Evolutionary conservation across 2,888 invertebrate genomes (phyloP).

Genomic region (Ptychoptera albimana): DNA sequence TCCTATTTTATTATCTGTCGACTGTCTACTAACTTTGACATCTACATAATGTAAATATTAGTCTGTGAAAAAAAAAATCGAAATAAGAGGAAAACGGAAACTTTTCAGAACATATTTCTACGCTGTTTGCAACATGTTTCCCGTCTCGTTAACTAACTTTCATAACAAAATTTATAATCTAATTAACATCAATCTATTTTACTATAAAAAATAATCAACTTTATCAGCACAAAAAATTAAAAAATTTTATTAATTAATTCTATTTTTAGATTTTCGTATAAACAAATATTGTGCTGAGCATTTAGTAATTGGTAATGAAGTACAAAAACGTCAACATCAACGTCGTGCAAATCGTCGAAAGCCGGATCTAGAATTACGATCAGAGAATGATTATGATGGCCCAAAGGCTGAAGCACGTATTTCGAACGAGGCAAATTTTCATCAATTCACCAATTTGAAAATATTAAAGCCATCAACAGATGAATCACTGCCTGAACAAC

Average conservation of each 20-base stretch:
- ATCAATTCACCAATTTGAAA: slow-evolving; percentile 14
- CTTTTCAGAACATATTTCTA: no score
- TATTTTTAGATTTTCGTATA: slow-evolving; percentile 33
- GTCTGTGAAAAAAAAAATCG: no score
- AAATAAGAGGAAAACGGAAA: no score
- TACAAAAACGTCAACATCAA: slow-evolving; percentile 15
- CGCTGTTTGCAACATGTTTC: no score
- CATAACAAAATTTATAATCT: no score
- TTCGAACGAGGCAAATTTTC: slow-evolving; percentile 14
- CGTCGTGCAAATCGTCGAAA: not conserved
- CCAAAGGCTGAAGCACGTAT: slow-evolving; percentile 15
- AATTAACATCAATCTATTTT: not conserved
- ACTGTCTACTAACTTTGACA: no score
- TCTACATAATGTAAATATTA: no score
- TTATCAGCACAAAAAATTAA: not conserved
- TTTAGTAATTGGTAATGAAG: slow-evolving; percentile 26
- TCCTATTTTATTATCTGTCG: no score
- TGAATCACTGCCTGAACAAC: not conserved
- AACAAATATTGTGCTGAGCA: slow-evolving; percentile 40
- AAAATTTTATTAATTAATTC: slow-evolving; percentile 4
- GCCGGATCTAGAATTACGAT: not conserved
- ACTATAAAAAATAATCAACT: not conserved
- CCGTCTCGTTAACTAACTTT: no score
- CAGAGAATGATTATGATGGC: slow-evolving; percentile 9
- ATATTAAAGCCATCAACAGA: slow-evolving; percentile 12